phyloP scores from a whole-genome alignment of 2,113 vertebrate genomes.

The Petaurus breviceps region DNA sequence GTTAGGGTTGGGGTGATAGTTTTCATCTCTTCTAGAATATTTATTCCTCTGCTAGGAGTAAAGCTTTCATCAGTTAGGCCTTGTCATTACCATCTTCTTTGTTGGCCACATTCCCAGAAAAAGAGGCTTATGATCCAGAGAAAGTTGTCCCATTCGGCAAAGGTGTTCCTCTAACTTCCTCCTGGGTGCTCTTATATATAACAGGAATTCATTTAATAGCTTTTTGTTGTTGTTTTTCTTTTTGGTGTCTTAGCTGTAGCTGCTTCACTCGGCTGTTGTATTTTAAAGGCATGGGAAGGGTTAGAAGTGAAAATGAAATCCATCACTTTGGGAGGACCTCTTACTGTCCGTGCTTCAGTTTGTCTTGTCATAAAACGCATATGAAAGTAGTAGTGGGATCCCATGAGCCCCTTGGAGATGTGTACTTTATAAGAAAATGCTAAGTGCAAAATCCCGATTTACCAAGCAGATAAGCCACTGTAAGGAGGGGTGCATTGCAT shows the following conservation, averaged over 20 bases:
- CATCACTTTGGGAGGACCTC: conserved; percentile 17
- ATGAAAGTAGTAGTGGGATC: neutral
- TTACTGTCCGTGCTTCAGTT: neutral
- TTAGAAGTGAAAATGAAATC: conserved; percentile 18
- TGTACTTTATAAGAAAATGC: conserved; percentile 42
- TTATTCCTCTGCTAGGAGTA: conserved; percentile 10
- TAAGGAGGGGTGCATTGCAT: neutral
- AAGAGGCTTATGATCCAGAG: neutral
- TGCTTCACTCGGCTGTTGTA: neutral
- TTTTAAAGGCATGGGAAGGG: neutral
- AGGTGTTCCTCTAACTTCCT: neutral
- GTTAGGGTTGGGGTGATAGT: neutral
- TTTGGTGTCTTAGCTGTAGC: neutral
- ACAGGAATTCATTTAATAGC: neutral
- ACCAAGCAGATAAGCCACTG: conserved; percentile 24
- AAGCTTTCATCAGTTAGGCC: conserved; percentile 40
- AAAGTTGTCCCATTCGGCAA: conserved; percentile 10
- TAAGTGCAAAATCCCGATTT: neutral
- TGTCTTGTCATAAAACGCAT: neutral
- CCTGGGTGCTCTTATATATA: neutral
- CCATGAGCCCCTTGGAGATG: conserved; percentile 26
- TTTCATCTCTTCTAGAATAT: conserved; percentile 17
- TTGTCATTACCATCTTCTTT: conserved; percentile 34
- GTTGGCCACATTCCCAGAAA: conserved; percentile 47
- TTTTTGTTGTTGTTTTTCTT: conserved; percentile 23